A percentile compares a stretch with the other conserved stretches of the same genome.
Conservation (phyloP, 2,113 vertebrate genomes). For the Hippocampus mohnikei region DNA sequence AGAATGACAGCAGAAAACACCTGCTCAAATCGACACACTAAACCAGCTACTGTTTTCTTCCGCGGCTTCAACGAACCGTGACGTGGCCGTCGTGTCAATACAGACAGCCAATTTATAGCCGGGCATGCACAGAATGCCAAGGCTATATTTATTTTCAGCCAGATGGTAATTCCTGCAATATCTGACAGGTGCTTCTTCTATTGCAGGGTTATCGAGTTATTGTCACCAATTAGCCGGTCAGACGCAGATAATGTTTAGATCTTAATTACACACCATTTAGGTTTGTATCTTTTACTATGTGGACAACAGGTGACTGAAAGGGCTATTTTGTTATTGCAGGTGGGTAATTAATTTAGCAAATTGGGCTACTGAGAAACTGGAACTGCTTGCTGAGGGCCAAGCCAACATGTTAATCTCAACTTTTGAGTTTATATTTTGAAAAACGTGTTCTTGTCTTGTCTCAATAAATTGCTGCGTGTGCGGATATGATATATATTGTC, state of each 20-base stretch:
- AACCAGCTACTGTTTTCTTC: constrained; percentile 3
- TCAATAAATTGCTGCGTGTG: too few relatives aligned
- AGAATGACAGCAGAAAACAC: not conserved
- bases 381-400: too few relatives aligned
- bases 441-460: too few relatives aligned
- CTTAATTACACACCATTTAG: not conserved
- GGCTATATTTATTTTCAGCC: constrained; percentile 42
- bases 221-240: constrained; percentile 21
- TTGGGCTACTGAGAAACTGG: too few relatives aligned
- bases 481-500: too few relatives aligned
- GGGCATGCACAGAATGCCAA: constrained; percentile 26
- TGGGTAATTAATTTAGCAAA: too few relatives aligned
- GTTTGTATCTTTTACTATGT: not conserved
- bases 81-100: constrained; percentile 37
- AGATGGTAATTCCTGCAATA: constrained; percentile 32
- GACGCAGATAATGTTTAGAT: constrained; percentile 35
- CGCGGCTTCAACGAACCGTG: not conserved
- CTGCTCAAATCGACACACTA: constrained; percentile 18
- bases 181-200: constrained; percentile 44
- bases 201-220: constrained; percentile 38
- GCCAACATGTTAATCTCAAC: too few relatives aligned
- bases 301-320: not conserved
- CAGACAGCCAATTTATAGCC: constrained; percentile 42
- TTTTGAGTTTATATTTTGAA: too few relatives aligned
- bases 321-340: not conserved